These are phyloP conservation scores for Solea solea DNA, from an alignment of 2,113 vertebrate species.

Conservation along the genomic window DNA sequence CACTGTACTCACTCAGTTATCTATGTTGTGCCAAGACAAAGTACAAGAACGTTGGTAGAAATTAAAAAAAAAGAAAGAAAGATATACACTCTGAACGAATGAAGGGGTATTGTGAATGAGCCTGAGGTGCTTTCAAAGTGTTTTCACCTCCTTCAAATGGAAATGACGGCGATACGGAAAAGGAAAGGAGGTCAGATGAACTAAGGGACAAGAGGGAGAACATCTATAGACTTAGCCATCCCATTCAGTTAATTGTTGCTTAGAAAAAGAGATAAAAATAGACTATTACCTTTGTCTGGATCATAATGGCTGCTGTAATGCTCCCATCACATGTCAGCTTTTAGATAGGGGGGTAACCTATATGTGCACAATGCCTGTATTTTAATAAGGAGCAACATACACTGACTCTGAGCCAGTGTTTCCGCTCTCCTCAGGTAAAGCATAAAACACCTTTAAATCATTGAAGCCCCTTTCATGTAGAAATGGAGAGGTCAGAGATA, in stretches of 20 bases:
- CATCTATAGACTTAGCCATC: constrained; percentile 37
- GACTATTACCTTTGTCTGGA: constrained; percentile 37
- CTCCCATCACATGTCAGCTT: constrained; percentile 2
- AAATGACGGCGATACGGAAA: constrained; percentile 61
- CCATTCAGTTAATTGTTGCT: constrained; percentile 66
- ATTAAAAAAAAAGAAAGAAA: constrained; percentile 52
- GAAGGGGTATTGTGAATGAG: constrained; percentile 69
- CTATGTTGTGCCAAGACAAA: constrained; percentile 61
- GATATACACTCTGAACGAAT: constrained; percentile 62
- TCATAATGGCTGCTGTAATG: neutral
- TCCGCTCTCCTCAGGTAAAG: constrained; percentile 11
- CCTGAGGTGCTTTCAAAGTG: constrained; percentile 74
- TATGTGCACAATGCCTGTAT: constrained; percentile 31
- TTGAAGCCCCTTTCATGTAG: neutral
- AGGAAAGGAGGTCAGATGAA: constrained; percentile 66
- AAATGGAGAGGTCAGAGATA: constrained; percentile 10
- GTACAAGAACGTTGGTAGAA: constrained; percentile 33
- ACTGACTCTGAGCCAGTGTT: neutral
- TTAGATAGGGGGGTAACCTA: constrained; percentile 7
- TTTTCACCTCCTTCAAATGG: constrained; percentile 73
- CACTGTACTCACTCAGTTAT: constrained; percentile 41
- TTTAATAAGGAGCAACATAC: constrained; percentile 23
- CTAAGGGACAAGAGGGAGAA: constrained; percentile 25
- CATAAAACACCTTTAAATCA: constrained; percentile 17
- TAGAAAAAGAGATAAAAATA: constrained; percentile 62